Base-by-base conservation (phyloP, 2,888 invertebrate genomes). In the Acleris holmiana region DNA sequence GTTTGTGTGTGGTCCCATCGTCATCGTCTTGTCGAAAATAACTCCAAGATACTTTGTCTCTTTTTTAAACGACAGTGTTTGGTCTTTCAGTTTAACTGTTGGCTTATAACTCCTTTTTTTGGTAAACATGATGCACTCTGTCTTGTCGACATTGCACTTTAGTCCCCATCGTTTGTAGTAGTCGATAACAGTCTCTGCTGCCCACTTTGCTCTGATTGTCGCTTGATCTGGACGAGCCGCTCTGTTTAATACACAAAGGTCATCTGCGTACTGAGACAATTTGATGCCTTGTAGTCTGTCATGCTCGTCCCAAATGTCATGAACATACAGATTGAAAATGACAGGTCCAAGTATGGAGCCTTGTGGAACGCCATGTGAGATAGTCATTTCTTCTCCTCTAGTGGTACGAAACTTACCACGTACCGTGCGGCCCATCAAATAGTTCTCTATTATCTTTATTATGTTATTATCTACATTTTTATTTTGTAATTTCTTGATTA, bases 11-110 rank as follows among this genome's bases (percentile, higher is more conserved):
- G 65, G 53, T 21, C 62, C 63, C 67, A 69, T 67, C 10, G 44
- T 65, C 29, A 69, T 47, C 18, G 54, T 61, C 49, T 70, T 68
- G 18, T 69, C 67, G 8, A 68, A 65, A 15, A 55, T 57, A 2
- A 67, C 68, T 18, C 67, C 55, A n/a, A 70, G 56, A 23, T 68
- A 70, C 61, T 29, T 57, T 17, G 61, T 61, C 19, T 59, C 29
- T 18, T 56, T 15, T 35, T 57, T 57, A 8, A 48, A 57, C 17
- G 29, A 7, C 0, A 57, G 29, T 4, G 10, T 35, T 15, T 13
- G 18, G 19, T 10, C 18, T 48, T 57, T 47, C 13, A 57, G 17
- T 15, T 57, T 57, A 17, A 57, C 47, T 15, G 46, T 57, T 6
- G 48, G 35, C 19, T 29, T 57, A n/a, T 35, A 57, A 13, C 29